Percentiles rank a stretch among this genome's conserved stretches.
Conservation (phyloP, 2,797 vertebrate species). For the Fringilla coelebs region DNA sequence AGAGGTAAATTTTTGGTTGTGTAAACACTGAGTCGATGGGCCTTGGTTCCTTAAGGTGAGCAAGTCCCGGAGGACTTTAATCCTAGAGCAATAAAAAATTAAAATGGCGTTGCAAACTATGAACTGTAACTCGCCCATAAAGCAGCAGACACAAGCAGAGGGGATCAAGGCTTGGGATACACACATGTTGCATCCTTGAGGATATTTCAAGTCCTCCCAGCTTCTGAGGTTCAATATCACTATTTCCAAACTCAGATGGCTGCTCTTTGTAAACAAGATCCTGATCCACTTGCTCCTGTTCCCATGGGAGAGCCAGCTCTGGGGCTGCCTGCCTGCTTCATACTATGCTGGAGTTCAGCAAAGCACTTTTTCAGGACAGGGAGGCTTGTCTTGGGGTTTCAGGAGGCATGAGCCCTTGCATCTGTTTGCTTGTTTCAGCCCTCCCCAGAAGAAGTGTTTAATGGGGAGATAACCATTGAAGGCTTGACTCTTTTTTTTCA, state of each 20-base stretch:
- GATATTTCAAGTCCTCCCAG: not conserved
- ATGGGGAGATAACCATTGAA: not conserved
- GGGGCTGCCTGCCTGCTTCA: not conserved
- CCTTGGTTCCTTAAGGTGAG: not conserved
- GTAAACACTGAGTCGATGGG: not conserved
- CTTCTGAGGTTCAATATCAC: not conserved
- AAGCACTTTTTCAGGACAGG: not conserved
- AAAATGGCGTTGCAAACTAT: accelerated
- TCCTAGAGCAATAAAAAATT: not conserved
- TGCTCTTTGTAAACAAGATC: not conserved
- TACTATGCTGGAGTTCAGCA: not conserved
- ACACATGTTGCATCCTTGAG: not conserved
- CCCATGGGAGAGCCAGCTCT: not conserved
- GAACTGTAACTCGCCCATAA: not conserved
- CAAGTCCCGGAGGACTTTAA: not conserved
- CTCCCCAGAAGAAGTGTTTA: not conserved
- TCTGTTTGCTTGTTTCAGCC: not conserved
- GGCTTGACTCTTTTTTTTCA: not conserved
- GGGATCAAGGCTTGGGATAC: not conserved
- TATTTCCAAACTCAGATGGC: not conserved
- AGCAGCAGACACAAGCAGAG: not conserved
- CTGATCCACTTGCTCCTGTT: not conserved
- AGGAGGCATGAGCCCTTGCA: not conserved
- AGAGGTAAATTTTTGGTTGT: not conserved
- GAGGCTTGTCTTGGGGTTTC: not conserved